Percentiles rank a stretch among this genome's conserved stretches.
Conservation (phyloP, 2,888 invertebrate genomes). For the Heliconius ethilla region DNA sequence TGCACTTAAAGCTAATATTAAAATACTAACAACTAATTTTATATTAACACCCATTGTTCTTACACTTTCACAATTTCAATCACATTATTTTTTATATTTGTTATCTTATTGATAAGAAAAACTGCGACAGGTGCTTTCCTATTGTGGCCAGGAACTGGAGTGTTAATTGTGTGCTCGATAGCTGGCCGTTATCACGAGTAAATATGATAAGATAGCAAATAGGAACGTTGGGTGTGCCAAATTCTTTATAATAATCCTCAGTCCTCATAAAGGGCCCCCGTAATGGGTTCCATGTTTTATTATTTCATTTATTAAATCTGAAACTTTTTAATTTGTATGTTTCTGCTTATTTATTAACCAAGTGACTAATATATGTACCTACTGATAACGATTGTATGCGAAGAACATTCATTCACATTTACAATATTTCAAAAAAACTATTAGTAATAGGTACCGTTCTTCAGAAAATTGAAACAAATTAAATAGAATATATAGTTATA, state of each 20-base stretch:
- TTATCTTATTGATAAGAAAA: slow-evolving; percentile 57
- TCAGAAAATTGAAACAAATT: neutral
- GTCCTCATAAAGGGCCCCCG: slow-evolving; percentile 48
- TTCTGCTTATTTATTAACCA: neutral
- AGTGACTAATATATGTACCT: too few species aligned
- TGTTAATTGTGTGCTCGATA: slow-evolving; percentile 69
- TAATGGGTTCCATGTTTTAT: slow-evolving; percentile 31
- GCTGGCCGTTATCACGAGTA: slow-evolving; percentile 71
- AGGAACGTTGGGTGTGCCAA: slow-evolving; percentile 80
- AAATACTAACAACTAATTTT: slow-evolving; percentile 55
- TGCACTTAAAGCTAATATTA: too few species aligned
- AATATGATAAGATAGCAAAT: slow-evolving; percentile 80
- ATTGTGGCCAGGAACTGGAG: slow-evolving; percentile 68
- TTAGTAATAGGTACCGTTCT: neutral
- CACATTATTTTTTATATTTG: slow-evolving; percentile 60
- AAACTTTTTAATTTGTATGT: neutral
- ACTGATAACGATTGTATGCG: neutral
- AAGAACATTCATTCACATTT: neutral
- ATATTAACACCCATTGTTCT: slow-evolving; percentile 70
- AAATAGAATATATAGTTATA: too few species aligned
- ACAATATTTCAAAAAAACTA: too few species aligned
- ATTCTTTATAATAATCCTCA: slow-evolving; percentile 78
- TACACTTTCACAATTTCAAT: slow-evolving; percentile 56
- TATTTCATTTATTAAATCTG: neutral
- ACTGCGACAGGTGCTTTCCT: slow-evolving; percentile 67